Evolutionary conservation across 2,113 vertebrate species (phyloP).

Genomic region (Rissa tridactyla): DNA sequence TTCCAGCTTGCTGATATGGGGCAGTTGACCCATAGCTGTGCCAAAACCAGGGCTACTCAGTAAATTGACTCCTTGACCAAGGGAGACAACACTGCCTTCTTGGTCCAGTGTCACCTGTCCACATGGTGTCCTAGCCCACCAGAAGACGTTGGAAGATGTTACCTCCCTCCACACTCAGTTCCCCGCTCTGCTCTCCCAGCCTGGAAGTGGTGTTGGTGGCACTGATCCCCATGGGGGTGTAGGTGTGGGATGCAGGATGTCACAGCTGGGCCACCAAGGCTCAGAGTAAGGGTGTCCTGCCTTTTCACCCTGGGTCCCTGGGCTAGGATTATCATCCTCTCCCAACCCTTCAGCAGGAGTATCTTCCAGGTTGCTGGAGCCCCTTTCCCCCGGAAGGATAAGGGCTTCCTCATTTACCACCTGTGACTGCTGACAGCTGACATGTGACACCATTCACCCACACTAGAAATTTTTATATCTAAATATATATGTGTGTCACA

Average conservation of each 20-base stretch:
- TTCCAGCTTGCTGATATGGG: background rate
- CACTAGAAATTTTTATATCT: background rate
- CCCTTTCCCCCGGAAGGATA: background rate
- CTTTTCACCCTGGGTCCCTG: background rate
- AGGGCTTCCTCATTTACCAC: background rate
- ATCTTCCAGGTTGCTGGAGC: background rate
- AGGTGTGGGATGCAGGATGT: background rate
- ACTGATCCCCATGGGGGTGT: background rate
- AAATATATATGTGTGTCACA: background rate
- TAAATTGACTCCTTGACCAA: background rate
- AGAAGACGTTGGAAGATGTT: background rate
- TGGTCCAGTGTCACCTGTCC: background rate
- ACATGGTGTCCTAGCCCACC: background rate
- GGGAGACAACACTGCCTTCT: background rate
- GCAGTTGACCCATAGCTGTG: background rate
- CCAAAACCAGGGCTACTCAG: rapidly evolving
- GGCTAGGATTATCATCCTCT: background rate
- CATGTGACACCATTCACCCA: rapidly evolving
- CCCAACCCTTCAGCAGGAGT: background rate
- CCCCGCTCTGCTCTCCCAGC: background rate
- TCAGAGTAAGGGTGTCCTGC: background rate
- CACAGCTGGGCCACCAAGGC: background rate
- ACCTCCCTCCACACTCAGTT: background rate
- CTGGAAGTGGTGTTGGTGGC: background rate
- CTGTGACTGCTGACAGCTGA: background rate